Percentiles rank a stretch among this genome's conserved stretches.
Conservation (phyloP, 2,888 invertebrate species). For the Trichacis sp. region DNA sequence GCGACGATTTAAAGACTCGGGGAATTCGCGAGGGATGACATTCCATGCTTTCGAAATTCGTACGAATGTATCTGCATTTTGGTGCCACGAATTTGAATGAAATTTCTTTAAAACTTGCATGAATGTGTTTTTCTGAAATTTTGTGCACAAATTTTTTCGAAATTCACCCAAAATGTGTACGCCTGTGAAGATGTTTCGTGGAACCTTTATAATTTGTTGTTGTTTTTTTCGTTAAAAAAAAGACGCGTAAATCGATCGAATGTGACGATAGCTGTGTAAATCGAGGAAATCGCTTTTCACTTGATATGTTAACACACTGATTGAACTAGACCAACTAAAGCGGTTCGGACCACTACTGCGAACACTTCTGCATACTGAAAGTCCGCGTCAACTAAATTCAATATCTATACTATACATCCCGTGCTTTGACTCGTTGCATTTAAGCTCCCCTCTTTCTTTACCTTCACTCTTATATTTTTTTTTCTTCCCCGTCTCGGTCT, state of each 20-base stretch:
- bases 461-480: conserved; percentile 22
- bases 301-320: background rate
- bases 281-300: conserved; percentile 6
- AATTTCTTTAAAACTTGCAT: too few species aligned
- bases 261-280: too few species aligned
- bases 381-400: conserved; percentile 26
- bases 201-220: too few species aligned
- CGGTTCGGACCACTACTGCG: conserved; percentile 22
- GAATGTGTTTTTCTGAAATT: too few species aligned
- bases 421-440: conserved; percentile 20
- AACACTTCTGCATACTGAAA: conserved; percentile 34
- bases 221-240: background rate
- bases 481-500: conserved; percentile 14
- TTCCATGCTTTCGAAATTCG: too few species aligned
- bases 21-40: background rate
- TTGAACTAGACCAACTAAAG: conserved; percentile 5
- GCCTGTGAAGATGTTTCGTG: too few species aligned
- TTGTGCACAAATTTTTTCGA: too few species aligned
- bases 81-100: too few species aligned
- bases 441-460: conserved; percentile 28
- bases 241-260: too few species aligned
- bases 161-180: too few species aligned
- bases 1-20: background rate
- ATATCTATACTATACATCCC: conserved; percentile 26
- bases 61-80: too few species aligned